Evolutionary conservation across 2,113 vertebrate genomes (phyloP), one percentile per base, ranked within the genome.

Genomic region (Bostrychus sinensis): DNA sequence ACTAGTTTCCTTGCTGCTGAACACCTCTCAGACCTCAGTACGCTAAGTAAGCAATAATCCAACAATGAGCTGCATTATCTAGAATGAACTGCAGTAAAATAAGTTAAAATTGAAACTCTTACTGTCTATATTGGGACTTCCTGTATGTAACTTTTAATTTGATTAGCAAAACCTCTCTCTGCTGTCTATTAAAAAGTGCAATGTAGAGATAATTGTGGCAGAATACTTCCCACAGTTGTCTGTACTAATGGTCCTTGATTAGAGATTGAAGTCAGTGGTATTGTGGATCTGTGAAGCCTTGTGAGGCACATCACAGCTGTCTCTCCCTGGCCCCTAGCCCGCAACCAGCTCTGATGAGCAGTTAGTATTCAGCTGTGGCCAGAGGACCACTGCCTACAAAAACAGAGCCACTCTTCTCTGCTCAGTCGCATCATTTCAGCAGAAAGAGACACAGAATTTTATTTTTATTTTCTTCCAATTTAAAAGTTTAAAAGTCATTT

Each of bases 111-210:
- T n/a, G n/a, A n/a, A n/a, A n/a, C n/a, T n/a, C n/a, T n/a, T n/a
- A n/a, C n/a, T n/a, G n/a, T n/a, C n/a, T n/a, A n/a, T n/a, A n/a
- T n/a, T n/a, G n/a, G n/a, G n/a, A n/a, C n/a, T n/a, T n/a, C n/a
- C n/a, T n/a, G n/a, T n/a, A n/a, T n/a, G n/a, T n/a, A n/a, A n/a
- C n/a, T n/a, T n/a, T n/a, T n/a, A n/a, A n/a, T n/a, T 30, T 30
- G 3, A 30, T 30, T 51, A 72, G 83, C 82, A 45, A 65, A 72
- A 77, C 70, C 58, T 60, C 77, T 57, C 2, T 43, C 2, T 39
- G 68, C 87, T 86, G 30, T 91, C 86, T 85, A 74, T 82, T 80
- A 81, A 48, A 64, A 75, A 85, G 66, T 80, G 72, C 84, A 89
- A 91, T 41, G 74, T 88, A 82, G 63, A 91, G 37, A 28, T 78